Evolutionary conservation across 2,888 invertebrate genomes (phyloP).

Genomic region (Epsilonema sp.): DNA sequence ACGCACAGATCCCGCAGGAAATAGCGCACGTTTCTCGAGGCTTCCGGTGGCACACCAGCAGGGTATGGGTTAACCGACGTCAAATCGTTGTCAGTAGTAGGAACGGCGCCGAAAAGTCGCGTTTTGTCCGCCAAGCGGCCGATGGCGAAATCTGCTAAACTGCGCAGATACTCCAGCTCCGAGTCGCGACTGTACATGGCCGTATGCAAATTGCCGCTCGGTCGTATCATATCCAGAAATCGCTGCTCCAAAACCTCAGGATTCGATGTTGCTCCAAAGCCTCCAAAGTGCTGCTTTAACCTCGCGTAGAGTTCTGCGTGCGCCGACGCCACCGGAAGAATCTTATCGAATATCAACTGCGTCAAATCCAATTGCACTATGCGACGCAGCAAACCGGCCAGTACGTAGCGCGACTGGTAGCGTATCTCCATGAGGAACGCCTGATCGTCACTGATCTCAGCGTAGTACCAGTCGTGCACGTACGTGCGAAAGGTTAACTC

Average conservation of each 20-base stretch:
- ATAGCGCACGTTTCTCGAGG: too few relatives aligned
- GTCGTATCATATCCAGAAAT: conserved; percentile 4
- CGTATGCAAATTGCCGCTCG: background rate
- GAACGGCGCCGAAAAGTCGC: conserved; percentile 18
- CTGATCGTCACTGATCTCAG: background rate
- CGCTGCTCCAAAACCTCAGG: conserved; percentile 4
- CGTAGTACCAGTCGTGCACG: background rate
- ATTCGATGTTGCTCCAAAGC: background rate
- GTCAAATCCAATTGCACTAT: background rate
- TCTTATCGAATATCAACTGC: background rate
- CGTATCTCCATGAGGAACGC: background rate
- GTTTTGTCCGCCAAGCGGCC: conserved; percentile 18
- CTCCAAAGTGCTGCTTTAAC: background rate
- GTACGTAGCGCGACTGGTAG: background rate
- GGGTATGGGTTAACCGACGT: background rate
- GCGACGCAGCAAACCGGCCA: background rate
- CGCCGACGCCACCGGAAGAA: background rate
- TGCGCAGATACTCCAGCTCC: conserved; percentile 3
- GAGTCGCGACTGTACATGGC: background rate
- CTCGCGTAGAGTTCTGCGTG: background rate
- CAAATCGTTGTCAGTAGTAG: conserved; percentile 15
- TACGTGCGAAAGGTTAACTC: background rate
- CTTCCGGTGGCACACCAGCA: too few relatives aligned
- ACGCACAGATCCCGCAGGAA: conserved; percentile 19
- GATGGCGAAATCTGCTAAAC: conserved; percentile 18